These are phyloP conservation scores for Neosilurus mollespiculum DNA, from an alignment of 2,797 vertebrate species.

Conservation along the genomic window DNA sequence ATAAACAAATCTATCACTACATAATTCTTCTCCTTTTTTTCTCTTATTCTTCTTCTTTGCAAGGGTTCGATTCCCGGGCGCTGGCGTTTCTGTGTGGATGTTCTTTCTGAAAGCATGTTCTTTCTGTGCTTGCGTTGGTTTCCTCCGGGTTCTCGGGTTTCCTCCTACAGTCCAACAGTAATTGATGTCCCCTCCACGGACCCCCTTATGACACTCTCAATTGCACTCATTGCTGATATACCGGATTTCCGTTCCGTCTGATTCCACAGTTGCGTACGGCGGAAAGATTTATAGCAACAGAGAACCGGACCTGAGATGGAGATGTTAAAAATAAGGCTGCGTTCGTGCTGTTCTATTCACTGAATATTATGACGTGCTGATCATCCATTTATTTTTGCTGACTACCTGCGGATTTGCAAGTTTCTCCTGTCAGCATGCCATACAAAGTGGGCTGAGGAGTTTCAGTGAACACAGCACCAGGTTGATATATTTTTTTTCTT, in stretches of 20 bases:
- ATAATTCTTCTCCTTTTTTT: no score
- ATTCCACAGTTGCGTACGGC: slow-evolving; percentile 40
- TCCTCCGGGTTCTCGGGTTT: no score
- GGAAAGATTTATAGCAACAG: slow-evolving; percentile 45
- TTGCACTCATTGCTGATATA: slow-evolving; percentile 39
- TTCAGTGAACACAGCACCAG: slow-evolving; percentile 24
- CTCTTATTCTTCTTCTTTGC: no score
- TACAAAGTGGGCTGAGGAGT: slow-evolving; percentile 13
- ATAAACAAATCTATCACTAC: not conserved
- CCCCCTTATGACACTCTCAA: slow-evolving; percentile 23
- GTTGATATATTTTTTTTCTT: no score
- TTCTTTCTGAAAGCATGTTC: no score
- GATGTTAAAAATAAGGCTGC: slow-evolving; percentile 23
- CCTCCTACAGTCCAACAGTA: not conserved
- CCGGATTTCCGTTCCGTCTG: slow-evolving; percentile 38
- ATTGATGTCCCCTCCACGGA: not conserved
- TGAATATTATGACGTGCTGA: slow-evolving; percentile 24
- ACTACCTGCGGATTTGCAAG: slow-evolving; percentile 24
- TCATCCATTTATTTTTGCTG: slow-evolving; percentile 24
- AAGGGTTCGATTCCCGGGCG: no score
- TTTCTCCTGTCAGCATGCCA: slow-evolving; percentile 23
- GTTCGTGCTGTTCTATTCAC: slow-evolving; percentile 25
- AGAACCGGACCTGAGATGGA: slow-evolving; percentile 34
- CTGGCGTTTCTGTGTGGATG: no score
- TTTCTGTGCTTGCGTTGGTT: no score